Percentiles rank a stretch among this genome's conserved stretches.
phyloP scores from a whole-genome alignment of 2,113 vertebrate species.

The Cynocephalus volans region DNA sequence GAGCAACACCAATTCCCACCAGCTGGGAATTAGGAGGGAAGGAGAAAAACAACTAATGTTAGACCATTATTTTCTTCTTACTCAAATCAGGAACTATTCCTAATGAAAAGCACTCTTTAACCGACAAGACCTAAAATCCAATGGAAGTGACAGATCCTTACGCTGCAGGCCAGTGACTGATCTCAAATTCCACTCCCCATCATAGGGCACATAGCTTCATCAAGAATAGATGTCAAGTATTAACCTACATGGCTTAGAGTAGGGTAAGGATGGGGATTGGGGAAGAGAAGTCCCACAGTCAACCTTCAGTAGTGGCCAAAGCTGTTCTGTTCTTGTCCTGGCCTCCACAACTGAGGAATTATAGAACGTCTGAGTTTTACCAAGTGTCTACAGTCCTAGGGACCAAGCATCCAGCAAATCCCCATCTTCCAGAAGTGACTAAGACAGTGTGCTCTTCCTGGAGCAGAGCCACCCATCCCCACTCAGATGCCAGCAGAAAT shows the following conservation, averaged over 20 bases:
- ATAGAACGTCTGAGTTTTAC: background rate
- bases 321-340: background rate
- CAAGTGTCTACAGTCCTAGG: background rate
- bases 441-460: constrained; percentile 32
- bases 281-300: background rate
- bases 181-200: background rate
- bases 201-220: background rate
- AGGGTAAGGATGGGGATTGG: background rate
- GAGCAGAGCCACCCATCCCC: constrained; percentile 47
- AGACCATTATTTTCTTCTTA: background rate
- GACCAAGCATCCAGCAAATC: background rate
- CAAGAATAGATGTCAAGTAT: background rate
- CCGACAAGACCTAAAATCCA: background rate
- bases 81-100: background rate
- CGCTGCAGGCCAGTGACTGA: background rate
- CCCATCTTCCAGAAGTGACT: background rate
- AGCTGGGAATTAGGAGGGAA: background rate
- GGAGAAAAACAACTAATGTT: background rate
- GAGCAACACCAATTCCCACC: too few species aligned
- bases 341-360: background rate
- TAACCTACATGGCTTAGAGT: background rate
- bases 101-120: background rate
- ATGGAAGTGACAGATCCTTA: background rate
- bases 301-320: background rate
- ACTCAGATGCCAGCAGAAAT: accelerated